Evolutionary conservation across 2,797 vertebrate genomes (phyloP).

Genomic region (Linurgus olivaceus): DNA sequence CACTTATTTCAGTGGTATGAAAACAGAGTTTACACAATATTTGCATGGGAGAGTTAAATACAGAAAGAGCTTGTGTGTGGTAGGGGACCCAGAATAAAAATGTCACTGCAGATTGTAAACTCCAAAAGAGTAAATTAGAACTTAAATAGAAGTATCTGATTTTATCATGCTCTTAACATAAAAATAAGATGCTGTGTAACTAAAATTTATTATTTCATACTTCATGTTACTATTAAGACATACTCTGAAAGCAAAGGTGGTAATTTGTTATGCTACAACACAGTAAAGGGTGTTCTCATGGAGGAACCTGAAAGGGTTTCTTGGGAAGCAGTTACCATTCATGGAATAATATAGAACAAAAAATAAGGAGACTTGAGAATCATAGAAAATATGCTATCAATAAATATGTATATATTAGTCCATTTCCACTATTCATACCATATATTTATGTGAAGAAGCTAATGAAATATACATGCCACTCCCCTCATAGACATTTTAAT

Average conservation of each 20-base stretch:
- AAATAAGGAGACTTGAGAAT: not conserved
- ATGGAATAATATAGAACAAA: not conserved
- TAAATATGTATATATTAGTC: not conserved
- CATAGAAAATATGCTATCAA: not conserved
- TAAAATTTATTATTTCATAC: not conserved
- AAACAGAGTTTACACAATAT: not conserved
- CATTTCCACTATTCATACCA: not conserved
- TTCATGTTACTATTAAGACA: not conserved
- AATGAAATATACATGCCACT: not conserved
- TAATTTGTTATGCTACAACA: not conserved
- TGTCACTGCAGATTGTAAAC: not conserved
- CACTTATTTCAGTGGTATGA: not conserved
- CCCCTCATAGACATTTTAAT: rapidly evolving
- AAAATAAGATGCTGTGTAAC: not conserved
- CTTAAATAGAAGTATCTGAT: not conserved
- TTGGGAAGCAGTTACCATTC: not conserved
- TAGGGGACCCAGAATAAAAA: not conserved
- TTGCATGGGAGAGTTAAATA: not conserved
- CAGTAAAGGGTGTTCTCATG: not conserved
- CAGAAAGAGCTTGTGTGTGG: not conserved
- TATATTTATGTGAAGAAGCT: not conserved
- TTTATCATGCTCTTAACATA: not conserved
- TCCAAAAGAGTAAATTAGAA: not conserved
- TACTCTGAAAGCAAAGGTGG: not conserved
- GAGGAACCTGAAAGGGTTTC: not conserved